A percentile compares a stretch with the other conserved stretches of the same genome.
These are phyloP conservation scores for Sebastes itinus DNA, from an alignment of 2,797 vertebrate species.

Conservation along the genomic window DNA sequence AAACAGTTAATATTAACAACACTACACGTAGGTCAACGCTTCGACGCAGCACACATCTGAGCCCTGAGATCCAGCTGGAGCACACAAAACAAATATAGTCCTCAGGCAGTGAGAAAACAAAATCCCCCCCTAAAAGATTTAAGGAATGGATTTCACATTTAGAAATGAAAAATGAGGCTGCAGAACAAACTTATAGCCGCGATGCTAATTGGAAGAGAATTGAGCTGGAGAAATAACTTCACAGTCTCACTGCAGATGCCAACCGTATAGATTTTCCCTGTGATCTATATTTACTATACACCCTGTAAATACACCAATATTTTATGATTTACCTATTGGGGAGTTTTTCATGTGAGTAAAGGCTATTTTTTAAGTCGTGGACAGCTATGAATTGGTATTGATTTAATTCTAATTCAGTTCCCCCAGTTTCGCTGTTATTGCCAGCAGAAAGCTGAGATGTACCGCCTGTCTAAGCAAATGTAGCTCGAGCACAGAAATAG, in stretches of 20 bases:
- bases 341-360: constrained; percentile 65
- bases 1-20: constrained; percentile 21
- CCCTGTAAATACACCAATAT: constrained; percentile 76
- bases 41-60: constrained; percentile 42
- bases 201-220: constrained; percentile 77
- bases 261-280: constrained; percentile 73
- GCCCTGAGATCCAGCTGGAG: constrained; percentile 28
- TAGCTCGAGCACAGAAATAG: constrained; percentile 44
- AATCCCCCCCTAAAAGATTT: constrained; percentile 60
- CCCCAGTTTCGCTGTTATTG: constrained; percentile 50
- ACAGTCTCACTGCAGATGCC: constrained; percentile 61
- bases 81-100: constrained; percentile 58
- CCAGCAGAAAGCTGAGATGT: constrained; percentile 50
- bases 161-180: constrained; percentile 72
- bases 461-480: constrained; percentile 38
- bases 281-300: constrained; percentile 77
- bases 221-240: constrained; percentile 65
- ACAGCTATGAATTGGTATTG: constrained; percentile 81
- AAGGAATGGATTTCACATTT: constrained; percentile 75
- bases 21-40: constrained; percentile 12
- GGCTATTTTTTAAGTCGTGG: constrained; percentile 68
- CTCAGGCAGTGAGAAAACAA: constrained; percentile 62
- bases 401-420: constrained; percentile 80
- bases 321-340: constrained; percentile 80
- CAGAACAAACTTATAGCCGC: constrained; percentile 64